phyloP scores from a whole-genome alignment of 92 coral and sea anemone species.

The Porites evermanni region DNA sequence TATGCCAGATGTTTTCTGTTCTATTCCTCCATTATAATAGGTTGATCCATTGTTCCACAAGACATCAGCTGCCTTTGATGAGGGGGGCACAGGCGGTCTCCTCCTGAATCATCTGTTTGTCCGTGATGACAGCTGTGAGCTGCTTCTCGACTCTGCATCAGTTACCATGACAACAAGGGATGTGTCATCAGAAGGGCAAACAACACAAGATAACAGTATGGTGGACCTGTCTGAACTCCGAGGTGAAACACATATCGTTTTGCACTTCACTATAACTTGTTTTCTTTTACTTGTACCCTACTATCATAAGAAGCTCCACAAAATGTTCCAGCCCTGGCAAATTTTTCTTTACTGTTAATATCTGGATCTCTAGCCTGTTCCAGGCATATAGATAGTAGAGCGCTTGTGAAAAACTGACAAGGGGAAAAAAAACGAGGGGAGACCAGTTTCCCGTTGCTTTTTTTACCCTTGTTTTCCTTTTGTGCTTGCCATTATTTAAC shows the following conservation, averaged over 20 bases:
- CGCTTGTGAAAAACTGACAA: too few species aligned
- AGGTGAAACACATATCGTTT: constrained; percentile 51
- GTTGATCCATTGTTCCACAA: constrained; percentile 98
- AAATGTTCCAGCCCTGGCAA: too few species aligned
- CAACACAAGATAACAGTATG: constrained; percentile 60
- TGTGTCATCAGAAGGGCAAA: constrained; percentile 59
- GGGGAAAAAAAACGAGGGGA: background rate
- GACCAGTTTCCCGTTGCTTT: too few species aligned
- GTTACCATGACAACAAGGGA: constrained; percentile 69
- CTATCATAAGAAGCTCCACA: too few species aligned
- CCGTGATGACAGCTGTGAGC: constrained; percentile 88
- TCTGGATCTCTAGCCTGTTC: background rate
- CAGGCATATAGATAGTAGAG: too few species aligned
- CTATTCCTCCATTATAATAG: constrained; percentile 15
- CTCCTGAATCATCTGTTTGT: constrained; percentile 83
- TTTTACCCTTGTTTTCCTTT: too few species aligned
- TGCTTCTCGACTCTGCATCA: constrained; percentile 85
- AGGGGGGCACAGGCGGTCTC: constrained; percentile 91
- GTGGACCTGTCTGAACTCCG: constrained; percentile 87
- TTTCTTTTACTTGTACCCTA: too few species aligned
- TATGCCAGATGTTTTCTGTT: too few species aligned
- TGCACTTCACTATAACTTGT: too few species aligned
- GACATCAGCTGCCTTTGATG: constrained; percentile 97
- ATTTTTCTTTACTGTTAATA: background rate
- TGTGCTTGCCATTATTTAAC: too few species aligned